Percentiles rank a stretch among this genome's conserved stretches.
Conservation (phyloP, 2,888 invertebrate species). For the Neocrepidodera transversa region DNA sequence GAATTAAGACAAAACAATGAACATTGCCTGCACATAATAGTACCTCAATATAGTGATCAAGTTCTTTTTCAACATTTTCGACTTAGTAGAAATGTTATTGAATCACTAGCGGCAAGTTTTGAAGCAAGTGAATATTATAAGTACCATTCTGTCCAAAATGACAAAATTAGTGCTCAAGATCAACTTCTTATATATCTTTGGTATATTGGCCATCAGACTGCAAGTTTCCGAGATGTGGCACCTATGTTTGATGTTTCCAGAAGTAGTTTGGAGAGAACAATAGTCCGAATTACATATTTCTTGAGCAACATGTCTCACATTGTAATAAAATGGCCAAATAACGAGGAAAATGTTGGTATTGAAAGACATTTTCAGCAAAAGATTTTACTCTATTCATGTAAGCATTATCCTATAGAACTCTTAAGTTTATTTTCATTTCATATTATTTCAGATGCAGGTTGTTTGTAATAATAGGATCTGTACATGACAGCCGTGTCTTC, state of each 20-base stretch:
- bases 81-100: constrained; percentile 13
- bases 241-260: constrained; percentile 7
- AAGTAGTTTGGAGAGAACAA: constrained; percentile 16
- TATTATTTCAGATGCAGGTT: neutral
- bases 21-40: constrained; percentile 2
- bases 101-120: constrained; percentile 5
- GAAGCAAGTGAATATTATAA: constrained; percentile 16
- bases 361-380: too few relatives aligned
- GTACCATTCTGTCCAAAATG: constrained; percentile 2
- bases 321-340: too few relatives aligned
- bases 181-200: constrained; percentile 6
- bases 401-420: too few relatives aligned
- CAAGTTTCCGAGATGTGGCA: constrained; percentile 11
- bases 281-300: neutral
- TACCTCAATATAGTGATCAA: constrained; percentile 10
- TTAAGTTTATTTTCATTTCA: too few relatives aligned
- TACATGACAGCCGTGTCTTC: too few relatives aligned
- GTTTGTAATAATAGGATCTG: neutral
- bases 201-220: constrained; percentile 8
- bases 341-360: too few relatives aligned
- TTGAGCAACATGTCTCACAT: neutral
- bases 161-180: constrained; percentile 9
- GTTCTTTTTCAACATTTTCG: constrained; percentile 12
- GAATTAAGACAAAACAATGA: too few relatives aligned
- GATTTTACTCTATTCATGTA: too few relatives aligned